Base-by-base conservation (phyloP, 1,140 invertebrate species). In the Dermatophagoides farinae region DNA sequence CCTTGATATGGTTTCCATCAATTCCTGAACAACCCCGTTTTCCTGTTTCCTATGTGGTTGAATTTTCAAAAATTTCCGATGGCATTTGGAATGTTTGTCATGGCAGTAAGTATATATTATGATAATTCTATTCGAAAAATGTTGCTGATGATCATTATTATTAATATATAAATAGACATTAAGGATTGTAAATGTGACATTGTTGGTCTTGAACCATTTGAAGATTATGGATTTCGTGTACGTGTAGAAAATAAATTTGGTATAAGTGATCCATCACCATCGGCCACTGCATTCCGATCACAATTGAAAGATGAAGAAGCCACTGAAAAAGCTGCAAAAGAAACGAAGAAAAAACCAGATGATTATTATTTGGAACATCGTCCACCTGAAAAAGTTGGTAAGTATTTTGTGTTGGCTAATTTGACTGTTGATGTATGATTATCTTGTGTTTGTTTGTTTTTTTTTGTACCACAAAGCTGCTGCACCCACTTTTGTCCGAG, bases 211-310 rank as follows among this genome's bases (percentile, higher is more conserved):
- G 81, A 85, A 66, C 87, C 88, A 0, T 85, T 85, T 73, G 77
- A 83, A 57, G 88, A 93, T 73, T 93, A 92, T 72, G 84, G 84
- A 69, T 93, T 93, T 75, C 77, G 90, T 49, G 79, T 95, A 31
- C 78, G 89, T n/a, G 90, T 93, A 1, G 88, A 93, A 68, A 95
- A 95, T 70, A 88, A 89, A 71, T 88, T 87, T 68, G 91, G 90
- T n/a, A 79, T 93, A n/a, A 91, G 88, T 70, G 90, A 95, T 69
- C 89, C 91, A 0, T 90, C 86, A 38, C 87, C 88, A 8, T 88
- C 80, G 68, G 83, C 82, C 0, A 78, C 82, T 57, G 90, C 87
- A 0, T 84, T 84, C 64, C 74, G 84, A 59, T 78, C 81, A 39
- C 84, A 84, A 71, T 71, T 90, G 2, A 80, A 88, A 5, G 82